Evolutionary conservation across 1,140 invertebrate species (phyloP), one percentile per base, ranked within the genome.

Genomic region (Drosophila persimilis): DNA sequence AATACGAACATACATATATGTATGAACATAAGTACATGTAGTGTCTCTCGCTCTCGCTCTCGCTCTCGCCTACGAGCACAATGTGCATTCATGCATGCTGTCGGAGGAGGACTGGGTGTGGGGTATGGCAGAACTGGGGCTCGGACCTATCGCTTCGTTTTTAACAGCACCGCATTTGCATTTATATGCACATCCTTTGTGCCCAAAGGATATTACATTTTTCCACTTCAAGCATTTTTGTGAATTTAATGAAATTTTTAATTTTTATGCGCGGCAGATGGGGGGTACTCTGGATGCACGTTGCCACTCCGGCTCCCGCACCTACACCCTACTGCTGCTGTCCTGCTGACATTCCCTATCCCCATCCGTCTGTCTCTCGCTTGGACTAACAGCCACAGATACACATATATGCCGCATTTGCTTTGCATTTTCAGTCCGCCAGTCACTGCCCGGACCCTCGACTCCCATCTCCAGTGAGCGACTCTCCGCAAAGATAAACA

Each of bases 241-340:
- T 79, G 83, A 81, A 88, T 86, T 86, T 86, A 86, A 86, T 86
- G 83, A 86, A 86, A 86, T 83, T 86, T 88, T 86, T 86, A 86
- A 86, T 86, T 86, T 86, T 86, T 88, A 81, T 86, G 78, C 78
- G 74, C 76, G 50, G 44, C 72, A 45, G 67, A 60, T 44, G 62
- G 62, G 41, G 2, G 46, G 17, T 2, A 1, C 29, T 8, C 6
- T 31, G 17, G 3, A 8, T 2, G 44, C 6, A 11, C 17, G 35
- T 29, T 17, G 13, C 6, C 6, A 0, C 4, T 26, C 24, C 24
- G 7, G 2, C 8, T 2, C 46, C 17, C 45, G 0, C 45, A 17
- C 20, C 45, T 1, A 3, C 35, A 1, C 3, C 9, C 35, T n/a
- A 39, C 4, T 39, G 9, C 35, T 11, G 35, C 11, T 11, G 35